Percentiles rank a stretch among this genome's conserved stretches.
phyloP scores from a whole-genome alignment of 1,140 invertebrate species.

The Temnothorax longispinosus region DNA sequence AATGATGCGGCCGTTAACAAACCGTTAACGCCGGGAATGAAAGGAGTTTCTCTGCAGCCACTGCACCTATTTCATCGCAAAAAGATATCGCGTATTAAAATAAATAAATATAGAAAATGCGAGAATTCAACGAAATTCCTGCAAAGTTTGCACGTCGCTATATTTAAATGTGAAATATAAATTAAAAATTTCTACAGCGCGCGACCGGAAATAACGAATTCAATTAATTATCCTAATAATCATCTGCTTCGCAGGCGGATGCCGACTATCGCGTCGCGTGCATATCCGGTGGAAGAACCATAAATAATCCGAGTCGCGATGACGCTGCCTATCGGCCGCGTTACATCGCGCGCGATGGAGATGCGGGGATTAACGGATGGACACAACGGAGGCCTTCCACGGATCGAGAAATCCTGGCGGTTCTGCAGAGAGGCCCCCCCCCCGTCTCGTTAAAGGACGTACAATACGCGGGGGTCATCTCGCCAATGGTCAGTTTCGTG shows the following conservation, averaged over 20 bases:
- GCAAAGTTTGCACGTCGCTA: background rate
- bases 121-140: background rate
- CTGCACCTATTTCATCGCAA: background rate
- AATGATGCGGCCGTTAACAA: background rate
- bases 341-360: constrained; percentile 20
- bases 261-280: background rate
- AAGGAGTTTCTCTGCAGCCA: background rate
- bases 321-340: constrained; percentile 10
- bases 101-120: background rate
- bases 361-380: constrained; percentile 21
- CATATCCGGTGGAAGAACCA: constrained; percentile 42
- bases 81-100: background rate
- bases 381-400: constrained; percentile 14
- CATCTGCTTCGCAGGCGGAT: background rate
- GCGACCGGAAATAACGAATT: background rate
- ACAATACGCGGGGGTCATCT: constrained; percentile 27
- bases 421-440: background rate
- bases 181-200: background rate
- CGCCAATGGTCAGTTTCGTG: constrained; percentile 39
- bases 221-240: constrained; percentile 27
- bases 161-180: background rate
- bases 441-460: constrained; percentile 13
- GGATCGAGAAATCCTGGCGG: constrained; percentile 41
- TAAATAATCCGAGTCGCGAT: constrained; percentile 21
- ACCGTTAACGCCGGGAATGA: background rate